Base-by-base conservation (phyloP, 1,140 invertebrate species). In the Philotrypesis tridentata region DNA sequence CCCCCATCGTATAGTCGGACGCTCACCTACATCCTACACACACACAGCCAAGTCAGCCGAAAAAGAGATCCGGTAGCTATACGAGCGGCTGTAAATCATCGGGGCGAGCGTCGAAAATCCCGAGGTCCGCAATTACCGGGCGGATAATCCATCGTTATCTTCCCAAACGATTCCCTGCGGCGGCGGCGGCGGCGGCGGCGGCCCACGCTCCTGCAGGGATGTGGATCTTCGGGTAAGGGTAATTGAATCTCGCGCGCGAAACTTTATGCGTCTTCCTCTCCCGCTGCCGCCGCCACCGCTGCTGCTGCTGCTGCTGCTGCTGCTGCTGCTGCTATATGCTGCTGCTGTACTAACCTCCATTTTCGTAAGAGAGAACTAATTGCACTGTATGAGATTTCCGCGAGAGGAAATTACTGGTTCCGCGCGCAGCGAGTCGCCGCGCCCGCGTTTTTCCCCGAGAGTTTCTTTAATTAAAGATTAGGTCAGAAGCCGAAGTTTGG, bases 121-220 rank as follows among this genome's bases (percentile, higher is more conserved):
- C 63, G 37, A 81, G 63, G 37, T 61, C 43, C n/a, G 72, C 73
- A 60, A 82, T 82, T 76, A 76, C 80, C 73, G 55, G 31, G 14
- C 63, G 73, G 73, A 76, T 65, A 76, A 74, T 75, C 79, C 79
- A n/a, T 74, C 33, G 79, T 65, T 80, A 73, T 80, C 48, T 67
- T 73, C 79, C 43, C 75, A 40, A 31, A 6, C 33, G 74, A 33
- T 65, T 17, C 55, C 27, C 6, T 60, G 29, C 55, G 48, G 12
- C 65, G 9, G 23, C n/a, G n/a, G n/a, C n/a, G n/a, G n/a, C n/a
- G n/a, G n/a, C n/a, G n/a, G n/a, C n/a, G n/a, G 3, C 40, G 6
- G 77, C 48, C 17, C 40, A 14, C 8, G 11, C 21, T 6, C 17
- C 33, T 37, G 17, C 21, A 4, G 43, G 31, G 31, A 40, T 17